Percentiles rank a stretch among this genome's conserved stretches.
These are phyloP conservation scores for Drosophila neonasuta DNA, from an alignment of 2,888 invertebrate genomes.

Conservation along the genomic window DNA sequence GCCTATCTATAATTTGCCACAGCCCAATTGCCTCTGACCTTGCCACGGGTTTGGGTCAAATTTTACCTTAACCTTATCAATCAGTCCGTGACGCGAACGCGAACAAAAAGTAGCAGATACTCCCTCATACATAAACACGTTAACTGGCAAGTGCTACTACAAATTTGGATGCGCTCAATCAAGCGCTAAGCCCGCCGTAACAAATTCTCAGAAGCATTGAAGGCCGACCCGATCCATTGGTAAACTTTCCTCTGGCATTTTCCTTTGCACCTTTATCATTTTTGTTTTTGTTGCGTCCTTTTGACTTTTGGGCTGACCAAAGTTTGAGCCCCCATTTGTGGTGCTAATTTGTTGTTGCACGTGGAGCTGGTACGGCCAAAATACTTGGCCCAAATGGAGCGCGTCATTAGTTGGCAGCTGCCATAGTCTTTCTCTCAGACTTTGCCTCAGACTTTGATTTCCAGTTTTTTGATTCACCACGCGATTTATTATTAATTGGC, in stretches of 20 bases:
- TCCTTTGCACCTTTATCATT: slow-evolving; percentile 44
- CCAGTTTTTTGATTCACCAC: slow-evolving; percentile 16
- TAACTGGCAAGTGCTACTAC: slow-evolving; percentile 12
- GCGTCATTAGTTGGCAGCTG: slow-evolving; percentile 62
- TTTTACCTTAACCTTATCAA: slow-evolving; percentile 62
- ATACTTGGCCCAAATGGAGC: slow-evolving; percentile 52
- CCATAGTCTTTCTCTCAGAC: slow-evolving; percentile 7
- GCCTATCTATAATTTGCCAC: slow-evolving; percentile 54
- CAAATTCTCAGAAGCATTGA: slow-evolving; percentile 27
- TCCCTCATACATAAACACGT: slow-evolving; percentile 9
- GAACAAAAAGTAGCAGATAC: slow-evolving; percentile 1
- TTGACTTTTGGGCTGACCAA: slow-evolving; percentile 58
- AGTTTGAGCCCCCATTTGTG: slow-evolving; percentile 53
- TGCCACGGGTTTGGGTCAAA: slow-evolving; percentile 27
- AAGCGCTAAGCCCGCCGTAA: slow-evolving; percentile 56
- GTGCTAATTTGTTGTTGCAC: slow-evolving; percentile 74
- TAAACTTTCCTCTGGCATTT: slow-evolving; percentile 29
- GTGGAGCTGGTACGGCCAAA: slow-evolving; percentile 40
- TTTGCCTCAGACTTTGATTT: slow-evolving; percentile 42
- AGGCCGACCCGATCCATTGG: slow-evolving; percentile 34
- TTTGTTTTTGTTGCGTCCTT: slow-evolving; percentile 33
- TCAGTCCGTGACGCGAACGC: slow-evolving; percentile 43
- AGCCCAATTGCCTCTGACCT: slow-evolving; percentile 23
- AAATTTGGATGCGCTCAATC: slow-evolving; percentile 62
- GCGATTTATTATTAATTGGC: slow-evolving; percentile 74